Percentiles rank a stretch among this genome's conserved stretches.
Evolutionary conservation across 2,113 vertebrate genomes (phyloP).

Genomic region (Tachysurus fulvidraco): DNA sequence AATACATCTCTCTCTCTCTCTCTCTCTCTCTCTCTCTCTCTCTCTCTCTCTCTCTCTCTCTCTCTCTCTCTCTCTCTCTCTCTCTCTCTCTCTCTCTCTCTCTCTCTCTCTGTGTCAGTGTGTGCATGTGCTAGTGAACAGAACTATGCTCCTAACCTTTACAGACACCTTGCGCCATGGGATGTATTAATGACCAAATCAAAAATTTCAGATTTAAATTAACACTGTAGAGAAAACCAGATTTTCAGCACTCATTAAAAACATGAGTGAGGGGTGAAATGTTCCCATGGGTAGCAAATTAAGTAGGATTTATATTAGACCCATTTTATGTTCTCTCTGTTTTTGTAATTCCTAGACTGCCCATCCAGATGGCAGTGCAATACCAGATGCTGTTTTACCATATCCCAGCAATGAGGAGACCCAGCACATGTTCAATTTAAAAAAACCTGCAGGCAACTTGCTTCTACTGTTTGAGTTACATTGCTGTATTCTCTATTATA

Average conservation of each 20-base stretch:
- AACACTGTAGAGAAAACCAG: conserved; percentile 17
- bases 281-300: background rate
- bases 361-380: conserved; percentile 38
- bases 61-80: background rate
- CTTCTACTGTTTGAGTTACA: background rate
- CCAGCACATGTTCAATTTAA: background rate
- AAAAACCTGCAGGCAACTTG: background rate
- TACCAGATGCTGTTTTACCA: background rate
- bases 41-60: background rate
- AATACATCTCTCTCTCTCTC: background rate
- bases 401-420: background rate
- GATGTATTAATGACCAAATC: conserved; percentile 44
- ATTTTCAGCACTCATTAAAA: conserved; percentile 19
- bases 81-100: background rate
- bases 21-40: no score
- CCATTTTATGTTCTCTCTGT: background rate
- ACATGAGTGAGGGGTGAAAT: background rate
- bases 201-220: conserved; percentile 34
- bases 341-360: conserved; percentile 15
- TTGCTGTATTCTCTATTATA: background rate
- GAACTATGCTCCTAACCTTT: conserved; percentile 22
- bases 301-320: conserved; percentile 13
- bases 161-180: background rate
- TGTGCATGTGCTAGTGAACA: background rate
- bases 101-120: background rate